Percentiles rank a stretch among this genome's conserved stretches.
Conservation (phyloP, 2,797 vertebrate genomes). For the Muraenolepis orangiensis region DNA sequence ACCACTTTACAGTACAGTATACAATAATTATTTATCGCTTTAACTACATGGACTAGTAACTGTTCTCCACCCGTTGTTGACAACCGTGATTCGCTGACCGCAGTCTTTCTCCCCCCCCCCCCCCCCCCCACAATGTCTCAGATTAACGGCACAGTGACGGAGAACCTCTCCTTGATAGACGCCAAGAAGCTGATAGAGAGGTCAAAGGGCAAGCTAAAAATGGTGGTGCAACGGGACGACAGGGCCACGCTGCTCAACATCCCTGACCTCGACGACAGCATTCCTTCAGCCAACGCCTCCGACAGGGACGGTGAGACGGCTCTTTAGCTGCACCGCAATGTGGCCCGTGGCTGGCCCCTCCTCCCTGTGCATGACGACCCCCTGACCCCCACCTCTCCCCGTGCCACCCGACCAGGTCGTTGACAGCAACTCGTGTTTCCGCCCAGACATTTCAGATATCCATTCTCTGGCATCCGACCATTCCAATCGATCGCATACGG, state of each 20-base stretch:
- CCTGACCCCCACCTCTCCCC: not conserved
- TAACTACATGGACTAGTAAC: not conserved
- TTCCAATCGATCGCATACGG: slow-evolving; percentile 95
- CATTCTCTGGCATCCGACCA: slow-evolving; percentile 98
- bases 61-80: not conserved
- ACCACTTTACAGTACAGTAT: not conserved
- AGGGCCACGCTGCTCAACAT: slow-evolving; percentile 93
- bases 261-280: slow-evolving; percentile 97
- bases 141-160: slow-evolving; percentile 99
- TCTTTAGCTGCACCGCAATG: not conserved
- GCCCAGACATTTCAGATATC: slow-evolving; percentile 98
- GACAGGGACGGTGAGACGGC: slow-evolving; percentile 90
- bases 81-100: not conserved
- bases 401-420: not conserved
- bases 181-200: slow-evolving; percentile 98
- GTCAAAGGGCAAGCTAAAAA: slow-evolving; percentile 99
- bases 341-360: not conserved
- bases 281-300: slow-evolving; percentile 95
- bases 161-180: slow-evolving; percentile 98
- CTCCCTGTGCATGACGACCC: not conserved
- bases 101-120: slow-evolving; percentile 20
- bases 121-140: too few relatives aligned
- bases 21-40: not conserved
- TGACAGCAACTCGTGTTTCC: slow-evolving; percentile 34
- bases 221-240: slow-evolving; percentile 99